Evolutionary conservation across 2,797 vertebrate species (phyloP).

Genomic region (Sternotherus odoratus): DNA sequence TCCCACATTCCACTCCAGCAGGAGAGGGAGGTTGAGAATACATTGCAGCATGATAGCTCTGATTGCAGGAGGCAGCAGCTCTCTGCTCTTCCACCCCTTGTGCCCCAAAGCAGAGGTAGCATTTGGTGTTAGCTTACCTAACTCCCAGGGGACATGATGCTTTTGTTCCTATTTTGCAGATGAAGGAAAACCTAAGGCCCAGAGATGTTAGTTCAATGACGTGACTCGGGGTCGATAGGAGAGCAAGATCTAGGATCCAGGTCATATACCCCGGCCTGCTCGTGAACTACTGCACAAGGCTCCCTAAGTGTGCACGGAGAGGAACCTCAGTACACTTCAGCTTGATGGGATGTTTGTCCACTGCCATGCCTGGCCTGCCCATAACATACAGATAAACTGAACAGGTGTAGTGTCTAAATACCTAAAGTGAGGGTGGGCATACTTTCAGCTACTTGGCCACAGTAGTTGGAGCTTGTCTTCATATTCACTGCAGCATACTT

Average conservation of each 20-base stretch:
- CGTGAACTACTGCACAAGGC: not conserved
- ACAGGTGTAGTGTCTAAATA: not conserved
- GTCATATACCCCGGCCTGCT: not conserved
- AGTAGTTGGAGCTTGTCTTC: not conserved
- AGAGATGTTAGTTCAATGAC: not conserved
- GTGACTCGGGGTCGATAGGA: not conserved
- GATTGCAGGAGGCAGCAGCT: constrained; percentile 61
- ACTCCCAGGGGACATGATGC: not conserved
- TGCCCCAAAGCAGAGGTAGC: not conserved
- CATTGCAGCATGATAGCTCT: not conserved
- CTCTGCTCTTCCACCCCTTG: not conserved
- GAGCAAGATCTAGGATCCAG: not conserved
- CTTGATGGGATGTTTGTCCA: not conserved
- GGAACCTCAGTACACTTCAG: constrained; percentile 6
- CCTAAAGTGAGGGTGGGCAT: not conserved
- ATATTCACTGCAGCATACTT: not conserved
- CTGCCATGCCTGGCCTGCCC: no score
- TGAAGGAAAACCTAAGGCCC: not conserved
- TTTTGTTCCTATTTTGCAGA: not conserved
- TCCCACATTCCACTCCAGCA: not conserved
- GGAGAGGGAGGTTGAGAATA: not conserved
- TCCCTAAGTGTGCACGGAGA: not conserved
- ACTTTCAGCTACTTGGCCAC: not conserved
- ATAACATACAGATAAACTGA: no score
- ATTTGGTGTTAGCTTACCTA: not conserved